Evolutionary conservation across 2,113 vertebrate genomes (phyloP), one percentile per base, ranked within the genome.

Genomic region (Oreamnos americanus): DNA sequence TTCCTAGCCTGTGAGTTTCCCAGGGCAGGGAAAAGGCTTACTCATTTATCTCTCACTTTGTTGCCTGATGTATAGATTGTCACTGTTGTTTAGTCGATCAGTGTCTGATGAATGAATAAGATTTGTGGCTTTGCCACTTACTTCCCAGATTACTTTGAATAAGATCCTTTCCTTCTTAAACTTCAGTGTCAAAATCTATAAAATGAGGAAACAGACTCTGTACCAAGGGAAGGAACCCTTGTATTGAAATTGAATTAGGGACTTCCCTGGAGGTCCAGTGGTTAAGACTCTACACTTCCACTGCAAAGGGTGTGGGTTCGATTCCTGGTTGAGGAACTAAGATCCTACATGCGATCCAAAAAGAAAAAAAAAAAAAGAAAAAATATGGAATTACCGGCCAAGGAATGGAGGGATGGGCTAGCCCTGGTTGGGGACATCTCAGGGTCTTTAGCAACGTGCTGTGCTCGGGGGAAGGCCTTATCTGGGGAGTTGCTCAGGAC

Each of bases 81-180:
- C 10, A 3, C 67, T 76, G 71, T 15, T 76, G 11, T 76, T 62
- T 26, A 79, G 79, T 33, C 0, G 28, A 82, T 71, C 57, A 94
- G 64, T 17, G 16, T 49, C 39, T 74, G 16, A 49, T 79, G 76
- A 71, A n/a, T 95, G 81, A 91, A 83, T 71, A 47, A 58, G 67
- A n/a, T 84, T 91, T 71, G n/a, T 90, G 84, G 5, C 90, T 95
- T 88, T 85, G 92, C n/a, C 28, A n/a, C 67, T 93, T 94, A 51
- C 49, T 88, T 74, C 57, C 51, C 36, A 95, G 57, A 33, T 51
- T 45, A 96, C 86, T 94, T 86, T 84, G 14, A 43, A 47, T 51
- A 90, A 91, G 39, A 5, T 76, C 45, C 7, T 94, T 78, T 90
- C 43, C 11, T 84, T 90, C 33, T 71, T 49, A 21, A 58, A 88